Conservation (phyloP, 2,888 invertebrate genomes). For the Callinectes sapidus region DNA sequence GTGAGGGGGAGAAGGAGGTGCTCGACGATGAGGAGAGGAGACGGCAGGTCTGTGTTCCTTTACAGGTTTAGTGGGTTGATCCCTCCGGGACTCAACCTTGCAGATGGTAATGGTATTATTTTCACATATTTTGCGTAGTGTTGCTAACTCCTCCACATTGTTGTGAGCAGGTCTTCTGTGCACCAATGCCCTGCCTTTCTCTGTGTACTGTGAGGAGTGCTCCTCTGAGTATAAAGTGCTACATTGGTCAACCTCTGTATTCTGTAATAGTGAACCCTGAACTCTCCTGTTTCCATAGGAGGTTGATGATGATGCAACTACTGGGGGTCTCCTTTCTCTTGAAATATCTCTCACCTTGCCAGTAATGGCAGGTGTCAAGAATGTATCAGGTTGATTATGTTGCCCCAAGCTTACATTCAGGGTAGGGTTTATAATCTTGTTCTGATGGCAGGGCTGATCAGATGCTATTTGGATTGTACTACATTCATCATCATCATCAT, state of each 20-base stretch:
- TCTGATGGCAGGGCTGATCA: not conserved
- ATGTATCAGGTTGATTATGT: not conserved
- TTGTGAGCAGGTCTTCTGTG: slow-evolving; percentile 1
- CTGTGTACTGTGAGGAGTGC: not conserved
- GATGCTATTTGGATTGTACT: not conserved
- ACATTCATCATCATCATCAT: not conserved
- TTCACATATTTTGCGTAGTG: slow-evolving; percentile 41
- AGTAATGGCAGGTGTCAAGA: not conserved
- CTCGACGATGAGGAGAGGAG: not conserved
- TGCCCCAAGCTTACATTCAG: not conserved
- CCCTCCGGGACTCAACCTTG: slow-evolving; percentile 42
- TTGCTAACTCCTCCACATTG: slow-evolving; percentile 40
- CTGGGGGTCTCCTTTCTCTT: not conserved
- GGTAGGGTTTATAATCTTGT: not conserved
- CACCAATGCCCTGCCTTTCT: slow-evolving; percentile 17
- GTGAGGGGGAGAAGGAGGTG: slow-evolving; percentile 32
- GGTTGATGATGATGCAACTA: not conserved
- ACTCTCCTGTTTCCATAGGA: not conserved
- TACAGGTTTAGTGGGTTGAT: slow-evolving; percentile 30
- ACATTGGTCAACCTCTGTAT: not conserved
- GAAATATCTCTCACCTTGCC: not conserved
- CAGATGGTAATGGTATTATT: slow-evolving; percentile 53
- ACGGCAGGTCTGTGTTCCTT: not conserved
- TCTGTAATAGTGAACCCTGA: not conserved
- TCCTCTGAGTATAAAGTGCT: not conserved